Conservation (phyloP, 2,888 invertebrate genomes). For the Seladonia tumulorum region DNA sequence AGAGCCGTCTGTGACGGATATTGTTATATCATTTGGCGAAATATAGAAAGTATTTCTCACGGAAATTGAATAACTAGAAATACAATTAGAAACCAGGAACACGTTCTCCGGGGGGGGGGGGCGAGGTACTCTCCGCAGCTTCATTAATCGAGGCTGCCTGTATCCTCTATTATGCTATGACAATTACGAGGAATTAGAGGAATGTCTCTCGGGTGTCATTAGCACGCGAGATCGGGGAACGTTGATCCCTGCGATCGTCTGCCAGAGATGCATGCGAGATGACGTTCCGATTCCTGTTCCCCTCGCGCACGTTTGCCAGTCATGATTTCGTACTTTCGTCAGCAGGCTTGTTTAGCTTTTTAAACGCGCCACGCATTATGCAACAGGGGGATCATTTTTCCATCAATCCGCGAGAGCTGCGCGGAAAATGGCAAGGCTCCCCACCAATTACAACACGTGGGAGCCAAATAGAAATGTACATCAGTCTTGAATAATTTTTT, state of each 20-base stretch:
- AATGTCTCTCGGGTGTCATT: slow-evolving; percentile 47
- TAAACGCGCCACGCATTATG: neutral
- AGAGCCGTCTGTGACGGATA: neutral
- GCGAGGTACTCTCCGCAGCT: slow-evolving; percentile 19
- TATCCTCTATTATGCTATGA: slow-evolving; percentile 40
- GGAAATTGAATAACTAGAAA: neutral
- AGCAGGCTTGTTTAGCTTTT: neutral
- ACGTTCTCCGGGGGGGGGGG: neutral
- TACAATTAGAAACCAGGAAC: slow-evolving; percentile 20
- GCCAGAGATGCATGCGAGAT: neutral
- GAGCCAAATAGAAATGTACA: too few relatives aligned
- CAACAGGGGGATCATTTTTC: neutral
- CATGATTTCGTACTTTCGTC: neutral
- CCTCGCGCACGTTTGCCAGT: neutral
- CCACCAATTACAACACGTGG: too few relatives aligned
- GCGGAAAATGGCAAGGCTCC: neutral
- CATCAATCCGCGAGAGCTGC: neutral
- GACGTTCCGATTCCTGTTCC: neutral
- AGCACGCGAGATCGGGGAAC: slow-evolving; percentile 31
- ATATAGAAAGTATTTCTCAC: neutral
- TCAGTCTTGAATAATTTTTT: too few relatives aligned
- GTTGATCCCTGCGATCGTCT: neutral
- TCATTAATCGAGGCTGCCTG: slow-evolving; percentile 46
- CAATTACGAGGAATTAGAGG: slow-evolving; percentile 62
- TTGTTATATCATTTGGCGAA: neutral